Evolutionary conservation across 2,888 invertebrate species (phyloP), one percentile per base, ranked within the genome.

Genomic region (Temnothorax unifasciatus): DNA sequence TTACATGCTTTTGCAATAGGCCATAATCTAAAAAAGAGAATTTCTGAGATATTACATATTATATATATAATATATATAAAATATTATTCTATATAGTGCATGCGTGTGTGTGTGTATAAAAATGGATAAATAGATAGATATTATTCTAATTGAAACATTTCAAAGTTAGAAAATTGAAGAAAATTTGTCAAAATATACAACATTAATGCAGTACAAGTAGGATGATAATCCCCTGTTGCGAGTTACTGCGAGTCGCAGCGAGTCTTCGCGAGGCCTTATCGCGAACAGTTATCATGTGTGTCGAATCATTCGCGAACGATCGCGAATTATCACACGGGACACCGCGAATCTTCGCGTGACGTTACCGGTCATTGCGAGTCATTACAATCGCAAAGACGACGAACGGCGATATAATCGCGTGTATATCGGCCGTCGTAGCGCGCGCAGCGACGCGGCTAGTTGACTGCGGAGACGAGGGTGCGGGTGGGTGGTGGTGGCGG

Each of bases 381-480:
- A 76, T 76, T 76, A 76, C 50, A 50, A 73, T 57, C 73, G 73
- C 21, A 29, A 71, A 52, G 79, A 79, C 77, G 52, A 69, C 21
- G 21, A 13, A 21, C 57, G 34, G 47, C 57, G 74, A 73, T 47
- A n/a, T 79, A 79, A 79, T 79, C 74, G 59, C 57, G 18, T 52
- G 44, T 54, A 47, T 34, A 47, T 73, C 73, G 74, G 63, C 44
- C 73, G 77, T 52, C 68, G 54, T 69, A 2, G 73, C n/a, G 74
- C 38, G 64, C 64, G 29, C 34, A 25, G 47, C 41, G 34, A 47
- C 38, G 66, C 50, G 59, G 73, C 59, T 29, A 82, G 63, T 66
- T 64, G 83, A 50, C 38, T 59, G 76, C 64, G 59, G 73, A 71
- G 85, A 76, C 50, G 85, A 41, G 74, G 75, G 84, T 85, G 83